Conservation (phyloP, 2,113 vertebrate species). For the Melospiza melodia region DNA sequence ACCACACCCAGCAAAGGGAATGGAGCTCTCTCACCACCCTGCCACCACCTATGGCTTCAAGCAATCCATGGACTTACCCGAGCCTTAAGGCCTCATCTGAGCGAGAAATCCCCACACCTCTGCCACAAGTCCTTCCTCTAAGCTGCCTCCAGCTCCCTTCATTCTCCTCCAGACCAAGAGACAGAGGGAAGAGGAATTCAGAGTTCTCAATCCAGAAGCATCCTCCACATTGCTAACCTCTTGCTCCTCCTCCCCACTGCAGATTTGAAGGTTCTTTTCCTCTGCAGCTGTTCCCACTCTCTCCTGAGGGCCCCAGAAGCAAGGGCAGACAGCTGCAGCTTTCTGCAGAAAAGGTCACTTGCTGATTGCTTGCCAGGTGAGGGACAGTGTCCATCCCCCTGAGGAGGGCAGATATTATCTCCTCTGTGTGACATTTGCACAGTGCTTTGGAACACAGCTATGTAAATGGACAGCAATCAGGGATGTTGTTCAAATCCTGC, state of each 20-base stretch:
- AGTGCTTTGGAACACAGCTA: conserved; percentile 9
- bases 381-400: not conserved
- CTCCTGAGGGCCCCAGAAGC: not conserved
- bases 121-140: not conserved
- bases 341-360: conserved; percentile 35
- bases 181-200: not conserved
- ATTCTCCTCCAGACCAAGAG: not conserved
- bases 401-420: not conserved
- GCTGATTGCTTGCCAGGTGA: not conserved
- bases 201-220: not conserved
- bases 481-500: not conserved
- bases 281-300: not conserved
- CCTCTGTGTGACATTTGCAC: not conserved
- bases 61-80: not conserved
- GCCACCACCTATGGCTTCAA: not conserved
- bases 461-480: conserved; percentile 15
- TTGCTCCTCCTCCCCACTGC: not conserved
- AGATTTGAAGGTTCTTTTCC: not conserved
- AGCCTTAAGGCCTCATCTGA: not conserved
- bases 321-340: conserved; percentile 12
- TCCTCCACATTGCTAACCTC: not conserved
- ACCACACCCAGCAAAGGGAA: not conserved
- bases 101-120: not conserved
- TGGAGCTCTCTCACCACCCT: not conserved
- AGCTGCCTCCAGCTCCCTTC: not conserved